phyloP scores from a whole-genome alignment of 2,888 invertebrate genomes.

The Elegia similella region DNA sequence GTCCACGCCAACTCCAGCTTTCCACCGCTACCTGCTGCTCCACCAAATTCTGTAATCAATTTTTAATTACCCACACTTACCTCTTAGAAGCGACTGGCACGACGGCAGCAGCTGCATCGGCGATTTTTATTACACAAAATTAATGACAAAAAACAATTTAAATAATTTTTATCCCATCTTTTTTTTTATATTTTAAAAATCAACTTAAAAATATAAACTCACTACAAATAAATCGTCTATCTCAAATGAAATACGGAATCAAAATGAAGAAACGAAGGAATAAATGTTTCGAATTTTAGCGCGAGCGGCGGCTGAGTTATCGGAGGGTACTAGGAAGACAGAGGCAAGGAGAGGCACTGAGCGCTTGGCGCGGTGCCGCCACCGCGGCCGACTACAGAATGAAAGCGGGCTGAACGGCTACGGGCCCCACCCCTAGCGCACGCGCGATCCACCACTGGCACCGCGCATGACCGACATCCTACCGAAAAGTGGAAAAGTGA shows the following conservation, averaged over 20 bases:
- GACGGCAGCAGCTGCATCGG: slow-evolving; percentile 26
- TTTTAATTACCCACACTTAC: slow-evolving; percentile 36
- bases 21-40: not conserved
- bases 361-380: slow-evolving; percentile 61
- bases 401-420: slow-evolving; percentile 66
- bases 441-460: slow-evolving; percentile 51
- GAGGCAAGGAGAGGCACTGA: slow-evolving; percentile 45
- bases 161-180: slow-evolving; percentile 34
- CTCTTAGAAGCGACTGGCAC: slow-evolving; percentile 23
- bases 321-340: slow-evolving; percentile 44
- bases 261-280: slow-evolving; percentile 58
- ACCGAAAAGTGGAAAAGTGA: slow-evolving; percentile 79
- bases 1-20: slow-evolving; percentile 18
- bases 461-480: slow-evolving; percentile 78
- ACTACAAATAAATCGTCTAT: slow-evolving; percentile 52
- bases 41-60: slow-evolving; percentile 22
- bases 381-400: slow-evolving; percentile 75
- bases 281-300: slow-evolving; percentile 43
- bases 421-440: slow-evolving; percentile 78
- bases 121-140: slow-evolving; percentile 56
- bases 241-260: slow-evolving; percentile 43
- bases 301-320: slow-evolving; percentile 71
- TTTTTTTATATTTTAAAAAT: slow-evolving; percentile 35
- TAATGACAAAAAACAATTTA: slow-evolving; percentile 53
- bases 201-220: slow-evolving; percentile 51